These are phyloP conservation scores for Monomorium pharaonis DNA, from an alignment of 1,140 invertebrate species.

Conservation along the genomic window DNA sequence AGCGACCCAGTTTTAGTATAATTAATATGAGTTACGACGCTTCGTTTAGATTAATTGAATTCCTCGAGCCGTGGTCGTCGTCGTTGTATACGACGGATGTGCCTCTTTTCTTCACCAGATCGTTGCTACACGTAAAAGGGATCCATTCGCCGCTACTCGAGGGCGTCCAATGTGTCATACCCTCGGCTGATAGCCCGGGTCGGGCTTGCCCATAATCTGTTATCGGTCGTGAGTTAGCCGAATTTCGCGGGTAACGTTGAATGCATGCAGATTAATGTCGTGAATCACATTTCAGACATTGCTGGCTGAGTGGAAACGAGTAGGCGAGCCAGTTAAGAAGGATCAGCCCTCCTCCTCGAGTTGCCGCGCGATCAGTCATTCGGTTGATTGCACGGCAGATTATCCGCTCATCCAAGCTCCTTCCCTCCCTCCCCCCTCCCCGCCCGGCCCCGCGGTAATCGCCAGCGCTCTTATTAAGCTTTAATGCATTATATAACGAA, in stretches of 20 bases:
- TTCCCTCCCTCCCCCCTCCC: too few relatives aligned
- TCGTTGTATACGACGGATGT: not conserved
- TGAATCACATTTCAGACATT: constrained; percentile 20
- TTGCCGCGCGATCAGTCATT: constrained; percentile 39
- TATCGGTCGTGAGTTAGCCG: not conserved
- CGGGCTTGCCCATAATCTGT: not conserved
- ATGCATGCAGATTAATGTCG: constrained; percentile 28
- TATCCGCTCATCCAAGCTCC: constrained; percentile 48
- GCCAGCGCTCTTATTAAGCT: not conserved
- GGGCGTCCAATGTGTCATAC: constrained; percentile 7
- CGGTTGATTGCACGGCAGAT: constrained; percentile 50
- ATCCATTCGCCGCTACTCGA: too few relatives aligned
- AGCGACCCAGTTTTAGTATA: constrained; percentile 30
- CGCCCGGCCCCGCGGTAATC: not conserved
- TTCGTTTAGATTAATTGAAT: constrained; percentile 54
- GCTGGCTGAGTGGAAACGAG: not conserved
- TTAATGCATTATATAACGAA: constrained; percentile 36
- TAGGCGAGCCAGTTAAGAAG: constrained; percentile 11
- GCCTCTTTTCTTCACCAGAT: not conserved
- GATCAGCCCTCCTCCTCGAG: constrained; percentile 27
- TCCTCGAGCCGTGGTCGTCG: not conserved
- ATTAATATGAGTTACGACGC: constrained; percentile 42
- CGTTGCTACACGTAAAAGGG: not conserved
- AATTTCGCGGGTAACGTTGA: constrained; percentile 25
- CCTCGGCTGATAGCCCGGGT: constrained; percentile 6